Base-by-base conservation (phyloP, 1,140 invertebrate genomes). In the Nixonia krombeini region DNA sequence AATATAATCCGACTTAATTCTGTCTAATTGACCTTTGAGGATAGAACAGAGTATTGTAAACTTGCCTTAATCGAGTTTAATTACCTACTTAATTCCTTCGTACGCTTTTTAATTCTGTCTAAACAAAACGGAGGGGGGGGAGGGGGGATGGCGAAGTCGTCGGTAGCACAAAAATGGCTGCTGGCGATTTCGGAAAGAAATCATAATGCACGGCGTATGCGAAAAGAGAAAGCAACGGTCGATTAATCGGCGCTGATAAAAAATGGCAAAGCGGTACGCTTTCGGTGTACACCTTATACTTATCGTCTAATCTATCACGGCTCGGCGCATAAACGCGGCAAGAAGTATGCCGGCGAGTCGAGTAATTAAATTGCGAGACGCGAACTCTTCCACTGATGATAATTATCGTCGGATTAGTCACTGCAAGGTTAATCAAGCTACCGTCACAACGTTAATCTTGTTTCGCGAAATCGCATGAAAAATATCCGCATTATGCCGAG, bases 341-440 rank as follows among this genome's bases (percentile, higher is more conserved):
- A 45, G 52, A 58, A 65, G 49, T 65, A 49, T 65, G 55, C 41
- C 51, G 37, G 18, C 21, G 29, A 50, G 21, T 50, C 29, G 47
- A 40, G 61, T 64, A 64, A 64, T 65, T 65, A 58, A 66, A 66
- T 66, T 59, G 55, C 55, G 50, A 53, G 55, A 55, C 44, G 53
- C 50, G 53, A 65, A 46, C 49, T 47, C 53, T 65, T 41, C 37
- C 62, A 13, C 15, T 31, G 42, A 41, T 47, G 53, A 66, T 65
- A 65, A 56, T 58, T 58, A 58, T 58, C 10, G 23, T 37, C 37
- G 37, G 42, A 65, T 65, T 51, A 65, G 46, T 57, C 47, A 28
- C 62, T 12, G 35, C 21, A 12, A 50, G 50, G 47, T 53, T 62
- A 46, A 53, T 62, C 23, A 47, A 37, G 47, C 49, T 51, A 28